phyloP scores from a whole-genome alignment of 2,113 vertebrate species.

The Mirounga angustirostris region DNA sequence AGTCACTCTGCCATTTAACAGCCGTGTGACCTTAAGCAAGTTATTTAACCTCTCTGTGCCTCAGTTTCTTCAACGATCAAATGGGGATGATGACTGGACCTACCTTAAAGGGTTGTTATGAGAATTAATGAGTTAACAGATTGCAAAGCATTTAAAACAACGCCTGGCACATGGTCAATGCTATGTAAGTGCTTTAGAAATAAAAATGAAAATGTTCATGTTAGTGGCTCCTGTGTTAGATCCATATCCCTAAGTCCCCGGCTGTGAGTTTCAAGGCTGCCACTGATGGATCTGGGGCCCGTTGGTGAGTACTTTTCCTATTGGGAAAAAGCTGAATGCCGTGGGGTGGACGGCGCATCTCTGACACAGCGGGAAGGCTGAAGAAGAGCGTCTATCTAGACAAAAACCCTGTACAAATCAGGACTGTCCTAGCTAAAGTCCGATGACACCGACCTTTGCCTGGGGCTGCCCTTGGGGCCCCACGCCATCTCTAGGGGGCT shows the following conservation, averaged over 20 bases:
- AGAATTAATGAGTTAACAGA: conserved; percentile 7
- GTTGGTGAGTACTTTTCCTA: background rate
- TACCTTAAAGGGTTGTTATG: background rate
- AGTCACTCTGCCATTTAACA: background rate
- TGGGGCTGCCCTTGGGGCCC: background rate
- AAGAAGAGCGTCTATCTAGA: background rate
- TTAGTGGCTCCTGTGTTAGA: background rate
- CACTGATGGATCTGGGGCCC: background rate
- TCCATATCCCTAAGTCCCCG: background rate
- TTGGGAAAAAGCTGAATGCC: background rate
- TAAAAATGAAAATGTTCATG: background rate
- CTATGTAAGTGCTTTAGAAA: background rate
- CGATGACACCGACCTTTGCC: background rate
- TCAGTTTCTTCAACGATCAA: conserved; percentile 23
- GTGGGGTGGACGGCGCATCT: background rate
- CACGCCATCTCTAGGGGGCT: background rate
- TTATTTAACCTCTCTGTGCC: background rate
- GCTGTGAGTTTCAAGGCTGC: background rate
- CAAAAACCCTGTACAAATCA: background rate
- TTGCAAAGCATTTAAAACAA: conserved; percentile 40
- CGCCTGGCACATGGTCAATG: background rate
- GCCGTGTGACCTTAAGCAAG: background rate
- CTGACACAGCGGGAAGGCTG: background rate
- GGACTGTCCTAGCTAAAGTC: background rate
- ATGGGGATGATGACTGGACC: background rate